phyloP scores from a whole-genome alignment of 2,797 vertebrate species.

The Nothura maculosa region DNA sequence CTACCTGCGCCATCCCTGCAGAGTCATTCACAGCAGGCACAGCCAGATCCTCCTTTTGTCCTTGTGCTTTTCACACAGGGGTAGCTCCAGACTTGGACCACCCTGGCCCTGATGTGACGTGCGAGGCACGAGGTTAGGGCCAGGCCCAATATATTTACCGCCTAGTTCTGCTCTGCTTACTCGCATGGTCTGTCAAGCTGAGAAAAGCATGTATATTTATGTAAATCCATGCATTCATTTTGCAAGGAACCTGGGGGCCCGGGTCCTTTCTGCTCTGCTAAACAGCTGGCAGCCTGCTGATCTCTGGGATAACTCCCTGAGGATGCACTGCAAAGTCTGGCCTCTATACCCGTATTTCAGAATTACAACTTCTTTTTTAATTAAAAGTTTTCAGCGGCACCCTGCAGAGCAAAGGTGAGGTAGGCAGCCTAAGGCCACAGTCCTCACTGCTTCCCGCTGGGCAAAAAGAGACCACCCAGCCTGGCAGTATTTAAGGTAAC shows the following conservation, averaged over 20 bases:
- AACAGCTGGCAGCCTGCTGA: background rate
- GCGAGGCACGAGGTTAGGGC: background rate
- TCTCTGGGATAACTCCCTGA: background rate
- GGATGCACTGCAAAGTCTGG: background rate
- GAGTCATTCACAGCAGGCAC: too few relatives aligned
- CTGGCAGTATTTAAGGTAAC: background rate
- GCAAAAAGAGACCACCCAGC: background rate
- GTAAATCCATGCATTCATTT: fast-evolving
- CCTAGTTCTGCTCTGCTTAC: background rate
- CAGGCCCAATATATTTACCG: background rate
- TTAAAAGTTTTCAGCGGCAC: background rate
- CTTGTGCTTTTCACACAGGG: fast-evolving
- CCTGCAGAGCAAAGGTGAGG: background rate
- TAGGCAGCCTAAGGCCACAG: background rate
- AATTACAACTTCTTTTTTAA: conserved; percentile 5
- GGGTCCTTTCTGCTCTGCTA: background rate
- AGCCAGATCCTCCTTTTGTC: background rate
- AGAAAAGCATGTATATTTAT: background rate
- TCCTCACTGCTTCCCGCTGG: background rate
- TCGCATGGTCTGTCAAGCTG: background rate
- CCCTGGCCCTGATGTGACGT: background rate
- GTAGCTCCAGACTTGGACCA: background rate
- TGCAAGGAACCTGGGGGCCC: background rate
- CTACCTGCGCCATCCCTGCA: too few relatives aligned
- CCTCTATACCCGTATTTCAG: background rate